These are phyloP conservation scores for Dynastes hyllus DNA, from an alignment of 2,888 invertebrate genomes.

Conservation along the genomic window DNA sequence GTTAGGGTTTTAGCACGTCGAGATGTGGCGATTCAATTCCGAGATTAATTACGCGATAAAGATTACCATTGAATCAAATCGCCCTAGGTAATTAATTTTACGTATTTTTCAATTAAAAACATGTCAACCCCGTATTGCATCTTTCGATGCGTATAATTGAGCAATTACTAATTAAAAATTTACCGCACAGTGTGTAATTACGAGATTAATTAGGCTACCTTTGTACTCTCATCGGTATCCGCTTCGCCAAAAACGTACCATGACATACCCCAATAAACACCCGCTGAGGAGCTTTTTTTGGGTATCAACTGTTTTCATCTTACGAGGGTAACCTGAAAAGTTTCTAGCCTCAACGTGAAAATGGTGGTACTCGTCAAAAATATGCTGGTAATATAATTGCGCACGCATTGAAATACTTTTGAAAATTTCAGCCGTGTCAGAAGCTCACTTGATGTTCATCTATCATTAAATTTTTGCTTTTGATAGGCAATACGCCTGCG, in stretches of 20 bases:
- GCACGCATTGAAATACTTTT: too few species aligned
- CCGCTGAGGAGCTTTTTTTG: too few species aligned
- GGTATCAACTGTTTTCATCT: too few species aligned
- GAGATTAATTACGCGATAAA: constrained; percentile 48
- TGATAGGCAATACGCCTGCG: too few species aligned
- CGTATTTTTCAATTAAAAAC: constrained; percentile 36
- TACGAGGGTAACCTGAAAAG: too few species aligned
- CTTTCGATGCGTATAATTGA: constrained; percentile 17
- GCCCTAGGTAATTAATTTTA: constrained; percentile 25
- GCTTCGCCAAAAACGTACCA: background rate
- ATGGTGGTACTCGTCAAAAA: too few species aligned
- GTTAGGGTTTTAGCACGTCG: background rate
- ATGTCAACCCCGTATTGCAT: constrained; percentile 9
- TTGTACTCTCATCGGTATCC: constrained; percentile 3
- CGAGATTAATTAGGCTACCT: constrained; percentile 18
- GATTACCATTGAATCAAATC: constrained; percentile 20
- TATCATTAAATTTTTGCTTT: too few species aligned
- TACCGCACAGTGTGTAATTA: constrained; percentile 11
- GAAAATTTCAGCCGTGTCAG: too few species aligned
- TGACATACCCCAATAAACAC: background rate
- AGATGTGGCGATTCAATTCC: constrained; percentile 42
- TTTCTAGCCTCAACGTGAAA: too few species aligned
- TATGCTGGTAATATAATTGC: too few species aligned
- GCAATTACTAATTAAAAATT: constrained; percentile 25
- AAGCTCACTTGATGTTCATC: too few species aligned